A percentile compares a stretch with the other conserved stretches of the same genome.
Evolutionary conservation across 2,888 invertebrate species (phyloP).

Genomic region (Meloe dianella): DNA sequence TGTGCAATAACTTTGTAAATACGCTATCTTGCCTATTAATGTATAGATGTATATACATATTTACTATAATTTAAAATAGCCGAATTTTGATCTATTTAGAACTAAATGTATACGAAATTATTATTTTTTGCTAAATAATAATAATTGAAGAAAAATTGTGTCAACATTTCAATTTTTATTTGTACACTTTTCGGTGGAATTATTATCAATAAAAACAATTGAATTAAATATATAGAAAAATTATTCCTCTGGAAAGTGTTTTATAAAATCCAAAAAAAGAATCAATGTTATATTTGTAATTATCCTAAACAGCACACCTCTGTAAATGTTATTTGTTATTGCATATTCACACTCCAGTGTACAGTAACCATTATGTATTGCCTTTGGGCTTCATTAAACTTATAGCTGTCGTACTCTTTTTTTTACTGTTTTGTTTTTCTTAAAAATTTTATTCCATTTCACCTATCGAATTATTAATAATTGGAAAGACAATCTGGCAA

Average conservation of each 20-base stretch:
- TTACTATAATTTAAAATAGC: constrained; percentile 38
- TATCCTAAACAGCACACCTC: constrained; percentile 37
- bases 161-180: constrained; percentile 17
- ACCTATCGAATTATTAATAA: constrained; percentile 17
- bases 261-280: constrained; percentile 22
- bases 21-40: constrained; percentile 56
- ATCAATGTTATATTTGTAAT: constrained; percentile 38
- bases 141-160: constrained; percentile 14
- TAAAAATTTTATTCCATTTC: constrained; percentile 9
- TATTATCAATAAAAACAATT: background rate
- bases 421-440: too few relatives aligned
- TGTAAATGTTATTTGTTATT: constrained; percentile 59
- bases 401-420: constrained; percentile 57
- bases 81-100: constrained; percentile 37
- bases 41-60: constrained; percentile 58
- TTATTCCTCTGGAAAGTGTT: constrained; percentile 18
- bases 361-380: constrained; percentile 60
- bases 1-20: constrained; percentile 61
- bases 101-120: constrained; percentile 55
- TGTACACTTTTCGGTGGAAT: constrained; percentile 20
- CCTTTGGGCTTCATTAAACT: constrained; percentile 59
- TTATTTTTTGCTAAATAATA: background rate
- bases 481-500: background rate
- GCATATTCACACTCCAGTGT: constrained; percentile 58
- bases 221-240: background rate